Conservation (phyloP, 2,113 vertebrate species). For the chimpanzee (Pan troglodytes) region NHGRI_mPanTro3-v2.1_pri NC_072403.2:166375501-166376000, state of each 20-base stretch:
- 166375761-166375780: not conserved
- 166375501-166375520: not conserved
- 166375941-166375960: not conserved
- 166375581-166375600: not conserved
- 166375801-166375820: not conserved
- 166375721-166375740: not conserved
- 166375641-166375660: not conserved
- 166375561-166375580: not conserved
- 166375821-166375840: not conserved
- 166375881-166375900: not conserved
- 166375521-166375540: not conserved
- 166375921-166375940: not conserved
- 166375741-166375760: not conserved
- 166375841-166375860: not conserved
- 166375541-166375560: not conserved
- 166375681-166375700: constrained; percentile 21
- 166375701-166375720: not conserved
- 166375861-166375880: not conserved
- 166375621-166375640: not conserved
- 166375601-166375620: not conserved
- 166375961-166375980: not conserved
- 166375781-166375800: not conserved
- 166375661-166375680: not conserved
- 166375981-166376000: not conserved
- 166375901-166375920: not conserved